Base-by-base conservation (phyloP, 2,797 vertebrate species). In the Cryptoblepharus egeriae region DNA sequence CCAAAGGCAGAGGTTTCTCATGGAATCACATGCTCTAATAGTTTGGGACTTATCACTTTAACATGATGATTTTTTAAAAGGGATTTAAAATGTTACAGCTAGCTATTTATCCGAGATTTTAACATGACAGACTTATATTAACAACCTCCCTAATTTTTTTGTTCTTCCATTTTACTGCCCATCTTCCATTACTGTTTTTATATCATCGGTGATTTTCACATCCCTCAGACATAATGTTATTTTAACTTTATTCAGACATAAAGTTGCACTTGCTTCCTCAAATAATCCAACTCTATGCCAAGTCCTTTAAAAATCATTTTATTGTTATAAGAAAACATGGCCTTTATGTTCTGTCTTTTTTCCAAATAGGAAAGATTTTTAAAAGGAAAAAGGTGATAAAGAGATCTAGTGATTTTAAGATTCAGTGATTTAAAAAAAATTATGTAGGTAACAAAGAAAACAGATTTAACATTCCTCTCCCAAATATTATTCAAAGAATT, bases 1-100 rank as follows among this genome's bases (percentile, higher is more conserved):
- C 52, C 76, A 61, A 13, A 71, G 69, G 80, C 77, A 91, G 81
- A 81, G 35, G 32, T 22, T 81, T 75, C 75, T 8, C 84, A 71
- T 49, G 71, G 61, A 87, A 73, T 28, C 69, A 65, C 42, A 76
- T 2, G 11, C 9, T 68, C 30, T 67, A 80, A 67, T 72, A 83
- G 79, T 77, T 71, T 55, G 13, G 42, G 75, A 65, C 61, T 75
- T 88, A 85, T 45, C 24, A 42, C 37, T 77, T 32, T 83, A 83
- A 89, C 5, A 22, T 42, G 26, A 70, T 75, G 61, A 80, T 64
- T 83, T n/a, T 82, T 3, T 26, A 80, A 65, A 45, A 39, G 55
- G 12, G 13, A 39, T 80, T 70, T 60, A 52, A 80, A 1, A 30
- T 71, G 83, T 87, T 88, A 37, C 45, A 20, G 18, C 24, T 70